Conservation (phyloP, 1,140 invertebrate genomes). For the Trissolcus basalis region DNA sequence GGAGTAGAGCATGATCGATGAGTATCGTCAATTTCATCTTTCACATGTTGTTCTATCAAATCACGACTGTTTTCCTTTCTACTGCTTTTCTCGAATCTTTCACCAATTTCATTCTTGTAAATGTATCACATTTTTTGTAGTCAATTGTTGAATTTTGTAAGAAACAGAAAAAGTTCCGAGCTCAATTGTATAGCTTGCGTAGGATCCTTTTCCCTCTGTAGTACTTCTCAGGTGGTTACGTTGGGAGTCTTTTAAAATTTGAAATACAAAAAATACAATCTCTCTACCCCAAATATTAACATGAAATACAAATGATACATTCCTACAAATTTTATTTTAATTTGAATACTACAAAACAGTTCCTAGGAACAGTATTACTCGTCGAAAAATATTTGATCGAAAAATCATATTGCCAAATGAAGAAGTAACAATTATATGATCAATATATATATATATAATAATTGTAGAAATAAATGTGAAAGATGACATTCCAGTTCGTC, state of each 20-base stretch:
- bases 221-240: slow-evolving; percentile 16
- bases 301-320: no score
- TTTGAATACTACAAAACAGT: slow-evolving; percentile 2
- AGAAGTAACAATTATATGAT: no score
- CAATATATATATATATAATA: no score
- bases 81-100: slow-evolving; percentile 12
- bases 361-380: slow-evolving; percentile 28
- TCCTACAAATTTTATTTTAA: neutral
- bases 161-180: slow-evolving; percentile 36
- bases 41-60: slow-evolving; percentile 6
- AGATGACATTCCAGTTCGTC: no score
- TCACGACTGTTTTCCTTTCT: slow-evolving; percentile 15
- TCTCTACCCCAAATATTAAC: no score
- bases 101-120: slow-evolving; percentile 23
- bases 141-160: slow-evolving; percentile 3
- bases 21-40: slow-evolving; percentile 11
- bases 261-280: slow-evolving; percentile 1
- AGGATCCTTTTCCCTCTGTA: slow-evolving; percentile 46
- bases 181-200: slow-evolving; percentile 31
- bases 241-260: slow-evolving; percentile 35
- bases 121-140: slow-evolving; percentile 28
- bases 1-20: slow-evolving; percentile 16
- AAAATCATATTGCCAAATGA: slow-evolving; percentile 5
- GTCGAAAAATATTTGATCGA: slow-evolving; percentile 40
- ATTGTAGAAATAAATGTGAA: no score